Conservation (phyloP, 2,113 vertebrate species). For the Pagrus major region DNA sequence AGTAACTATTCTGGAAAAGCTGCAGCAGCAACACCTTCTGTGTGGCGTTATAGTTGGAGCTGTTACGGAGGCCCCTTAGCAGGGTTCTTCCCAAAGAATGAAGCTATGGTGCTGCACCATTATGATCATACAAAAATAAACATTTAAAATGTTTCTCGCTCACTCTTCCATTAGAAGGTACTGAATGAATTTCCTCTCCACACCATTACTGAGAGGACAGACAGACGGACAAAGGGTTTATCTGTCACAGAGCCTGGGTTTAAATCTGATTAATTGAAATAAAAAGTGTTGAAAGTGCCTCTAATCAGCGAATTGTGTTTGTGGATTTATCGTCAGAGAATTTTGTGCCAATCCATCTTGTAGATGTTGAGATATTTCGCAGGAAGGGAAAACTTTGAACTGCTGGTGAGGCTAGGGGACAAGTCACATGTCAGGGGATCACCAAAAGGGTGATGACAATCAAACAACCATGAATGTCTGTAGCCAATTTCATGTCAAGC, state of each 20-base stretch:
- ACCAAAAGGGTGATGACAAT: no score
- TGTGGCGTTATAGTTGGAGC: constrained; percentile 13
- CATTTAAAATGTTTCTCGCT: neutral
- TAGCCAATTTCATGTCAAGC: no score
- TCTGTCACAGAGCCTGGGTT: neutral
- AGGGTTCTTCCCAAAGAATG: neutral
- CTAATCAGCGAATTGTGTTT: neutral
- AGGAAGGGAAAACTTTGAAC: neutral
- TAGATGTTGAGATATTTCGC: neutral
- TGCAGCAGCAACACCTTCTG: constrained; percentile 34
- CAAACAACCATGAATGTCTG: neutral
- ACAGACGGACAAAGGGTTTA: neutral
- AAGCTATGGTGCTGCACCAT: neutral
- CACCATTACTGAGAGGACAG: neutral
- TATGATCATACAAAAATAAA: neutral
- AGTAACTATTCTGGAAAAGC: constrained; percentile 36
- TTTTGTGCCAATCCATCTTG: neutral
- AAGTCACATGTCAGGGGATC: no score
- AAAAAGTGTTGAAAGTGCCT: neutral
- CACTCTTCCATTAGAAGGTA: neutral
- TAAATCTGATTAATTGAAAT: neutral
- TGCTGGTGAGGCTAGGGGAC: neutral
- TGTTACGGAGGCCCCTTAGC: constrained; percentile 24
- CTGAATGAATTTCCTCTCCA: no score
- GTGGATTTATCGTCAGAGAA: neutral